phyloP scores from a whole-genome alignment of 2,888 invertebrate species.

The Nemurella pictetii region DNA sequence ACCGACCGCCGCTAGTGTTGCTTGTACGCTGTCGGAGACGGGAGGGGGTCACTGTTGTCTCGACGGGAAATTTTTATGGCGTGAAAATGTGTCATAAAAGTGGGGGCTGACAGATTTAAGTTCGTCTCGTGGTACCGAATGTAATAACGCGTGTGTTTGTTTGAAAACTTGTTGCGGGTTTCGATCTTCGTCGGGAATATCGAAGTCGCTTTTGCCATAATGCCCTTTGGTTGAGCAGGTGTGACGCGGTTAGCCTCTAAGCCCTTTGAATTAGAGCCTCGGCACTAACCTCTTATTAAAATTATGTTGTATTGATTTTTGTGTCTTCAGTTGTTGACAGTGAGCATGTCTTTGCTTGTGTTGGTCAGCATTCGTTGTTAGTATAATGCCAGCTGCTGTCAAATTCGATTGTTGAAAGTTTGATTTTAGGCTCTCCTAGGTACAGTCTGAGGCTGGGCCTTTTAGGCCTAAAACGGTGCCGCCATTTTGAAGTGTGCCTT shows the following conservation, averaged over 20 bases:
- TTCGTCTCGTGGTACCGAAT: not conserved
- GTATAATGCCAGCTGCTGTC: not conserved
- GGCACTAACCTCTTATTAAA: not conserved
- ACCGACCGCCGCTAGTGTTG: not conserved
- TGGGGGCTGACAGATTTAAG: not conserved
- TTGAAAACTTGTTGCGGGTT: not conserved
- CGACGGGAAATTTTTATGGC: not conserved
- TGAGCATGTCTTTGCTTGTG: not conserved
- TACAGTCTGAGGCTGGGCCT: not conserved
- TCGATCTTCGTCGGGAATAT: not conserved
- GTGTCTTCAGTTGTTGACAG: not conserved
- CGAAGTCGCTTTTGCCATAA: constrained; percentile 1
- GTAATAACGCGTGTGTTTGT: not conserved
- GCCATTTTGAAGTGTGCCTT: constrained; percentile 39
- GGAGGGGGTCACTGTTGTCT: not conserved
- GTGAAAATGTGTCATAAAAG: not conserved
- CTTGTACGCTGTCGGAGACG: not conserved
- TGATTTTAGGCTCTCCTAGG: not conserved
- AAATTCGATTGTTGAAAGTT: not conserved
- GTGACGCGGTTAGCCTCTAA: constrained; percentile 38
- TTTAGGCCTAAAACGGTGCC: constrained; percentile 23
- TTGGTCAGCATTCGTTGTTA: not conserved
- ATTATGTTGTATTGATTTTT: not conserved
- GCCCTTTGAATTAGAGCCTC: constrained; percentile 2
- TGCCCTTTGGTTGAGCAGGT: constrained; percentile 37